phyloP scores from a whole-genome alignment of 2,797 vertebrate species.

The Xenentodon cancila region DNA sequence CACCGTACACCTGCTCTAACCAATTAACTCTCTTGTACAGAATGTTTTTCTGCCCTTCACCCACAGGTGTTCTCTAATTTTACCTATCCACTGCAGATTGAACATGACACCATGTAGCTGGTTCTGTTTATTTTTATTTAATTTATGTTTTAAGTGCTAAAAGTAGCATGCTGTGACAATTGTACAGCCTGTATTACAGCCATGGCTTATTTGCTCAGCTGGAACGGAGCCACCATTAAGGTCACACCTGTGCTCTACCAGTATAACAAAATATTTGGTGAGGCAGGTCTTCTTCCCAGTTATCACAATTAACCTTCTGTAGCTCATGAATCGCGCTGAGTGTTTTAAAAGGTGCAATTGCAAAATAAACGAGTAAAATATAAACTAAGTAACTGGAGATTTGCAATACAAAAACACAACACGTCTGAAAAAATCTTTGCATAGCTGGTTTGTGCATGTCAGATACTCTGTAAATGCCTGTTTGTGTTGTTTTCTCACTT shows the following conservation, averaged over 20 bases:
- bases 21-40: background rate
- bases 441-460: background rate
- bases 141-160: background rate
- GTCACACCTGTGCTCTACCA: conserved; percentile 13
- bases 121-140: background rate
- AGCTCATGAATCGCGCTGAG: too few species aligned
- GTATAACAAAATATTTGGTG: background rate
- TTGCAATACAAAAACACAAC: too few species aligned
- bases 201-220: conserved; percentile 21
- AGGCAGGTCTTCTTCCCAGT: background rate
- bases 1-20: conserved; percentile 11
- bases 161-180: conserved; percentile 15
- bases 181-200: conserved; percentile 1
- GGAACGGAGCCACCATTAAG: conserved; percentile 12
- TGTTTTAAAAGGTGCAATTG: too few species aligned
- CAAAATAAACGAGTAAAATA: too few species aligned
- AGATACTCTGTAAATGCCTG: background rate
- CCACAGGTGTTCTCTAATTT: background rate
- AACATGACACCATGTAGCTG: background rate
- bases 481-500: background rate
- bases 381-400: too few species aligned
- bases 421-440: too few species aligned
- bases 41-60: conserved; percentile 1
- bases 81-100: background rate
- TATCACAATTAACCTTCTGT: background rate